Evolutionary conservation across 2,113 vertebrate genomes (phyloP), one percentile per base, ranked within the genome.

Genomic region (Passer montanus): DNA sequence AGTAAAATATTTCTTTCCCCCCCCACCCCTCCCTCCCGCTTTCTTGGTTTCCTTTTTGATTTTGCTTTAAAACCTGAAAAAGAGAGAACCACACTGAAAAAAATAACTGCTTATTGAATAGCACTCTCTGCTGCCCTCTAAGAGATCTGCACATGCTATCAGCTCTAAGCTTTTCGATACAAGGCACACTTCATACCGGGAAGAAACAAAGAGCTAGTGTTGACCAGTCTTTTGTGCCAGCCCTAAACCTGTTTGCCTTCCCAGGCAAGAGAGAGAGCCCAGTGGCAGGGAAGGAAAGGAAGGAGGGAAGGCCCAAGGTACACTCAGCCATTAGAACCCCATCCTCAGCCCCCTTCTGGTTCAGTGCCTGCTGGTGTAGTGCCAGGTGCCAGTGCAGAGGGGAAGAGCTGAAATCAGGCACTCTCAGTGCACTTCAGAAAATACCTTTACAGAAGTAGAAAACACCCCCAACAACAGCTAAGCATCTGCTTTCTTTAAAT

Each of bases 61-160:
- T 89, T 72, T 66, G 7, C 33, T 39, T 50, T 50, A 50, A 67
- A 90, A 67, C 7, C 16, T 31, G 20, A 39, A 37, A 47, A 26
- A 67, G 26, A 43, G 6, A 62, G 15, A 74, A 47, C 2, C 6
- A 60, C 17, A 15, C 35, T 58, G 41, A 58, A 82, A 81, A 90
- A 90, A 56, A 10, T 24, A 76, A 66, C 74, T 80, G 46, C 81
- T 91, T 89, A 73, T 94, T 50, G 87, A 94, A 93, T 35, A 96
- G 96, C 92, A 91, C 95, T 83, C 91, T 95, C 96, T 95, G 89
- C 95, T 97, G 96, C 46, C 67, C 70, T 64, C 63, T 80, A 63
- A 55, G 68, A 85, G 75, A 35, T 85, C 63, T 93, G 68, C 93
- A 94, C 11, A 28, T 33, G 18, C 13, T 24, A n/a, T 20, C 19